Percentiles rank a stretch among this genome's conserved stretches.
Conservation (phyloP, 2,888 invertebrate species). For the Trachelus stipa region DNA sequence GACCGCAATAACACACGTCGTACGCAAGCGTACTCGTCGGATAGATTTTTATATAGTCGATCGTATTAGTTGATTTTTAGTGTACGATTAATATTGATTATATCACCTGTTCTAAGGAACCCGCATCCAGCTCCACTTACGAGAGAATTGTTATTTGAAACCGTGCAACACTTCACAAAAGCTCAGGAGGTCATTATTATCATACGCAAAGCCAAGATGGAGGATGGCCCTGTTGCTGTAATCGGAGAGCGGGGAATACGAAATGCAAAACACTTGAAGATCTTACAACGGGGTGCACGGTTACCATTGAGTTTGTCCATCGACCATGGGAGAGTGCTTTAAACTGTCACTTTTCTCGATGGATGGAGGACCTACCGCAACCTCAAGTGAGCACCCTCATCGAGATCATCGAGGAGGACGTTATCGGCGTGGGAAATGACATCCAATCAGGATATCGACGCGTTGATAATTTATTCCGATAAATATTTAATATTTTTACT, state of each 20-base stretch:
- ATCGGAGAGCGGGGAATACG: slow-evolving; percentile 7
- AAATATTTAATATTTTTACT: not conserved
- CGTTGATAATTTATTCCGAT: not conserved
- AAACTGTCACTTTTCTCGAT: not conserved
- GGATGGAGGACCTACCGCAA: not conserved
- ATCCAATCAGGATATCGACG: not conserved
- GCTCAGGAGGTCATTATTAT: not conserved
- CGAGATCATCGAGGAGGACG: not conserved
- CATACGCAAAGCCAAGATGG: not conserved
- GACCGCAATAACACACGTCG: not conserved
- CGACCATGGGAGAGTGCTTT: not conserved
- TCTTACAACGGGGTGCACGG: not conserved
- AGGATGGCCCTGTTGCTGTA: slow-evolving; percentile 1
- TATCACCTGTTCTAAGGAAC: not conserved
- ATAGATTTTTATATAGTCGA: not conserved
- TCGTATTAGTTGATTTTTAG: not conserved
- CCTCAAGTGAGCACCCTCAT: not conserved
- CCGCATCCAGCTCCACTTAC: not conserved
- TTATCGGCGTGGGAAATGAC: not conserved
- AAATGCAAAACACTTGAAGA: slow-evolving; percentile 3
- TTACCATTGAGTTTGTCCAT: slow-evolving; percentile 2
- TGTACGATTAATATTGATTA: not conserved
- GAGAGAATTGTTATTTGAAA: not conserved
- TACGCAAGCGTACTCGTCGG: not conserved
- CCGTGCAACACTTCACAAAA: not conserved